These are phyloP conservation scores for Bombus confusus DNA, from an alignment of 1,140 invertebrate genomes.

Conservation along the genomic window DNA sequence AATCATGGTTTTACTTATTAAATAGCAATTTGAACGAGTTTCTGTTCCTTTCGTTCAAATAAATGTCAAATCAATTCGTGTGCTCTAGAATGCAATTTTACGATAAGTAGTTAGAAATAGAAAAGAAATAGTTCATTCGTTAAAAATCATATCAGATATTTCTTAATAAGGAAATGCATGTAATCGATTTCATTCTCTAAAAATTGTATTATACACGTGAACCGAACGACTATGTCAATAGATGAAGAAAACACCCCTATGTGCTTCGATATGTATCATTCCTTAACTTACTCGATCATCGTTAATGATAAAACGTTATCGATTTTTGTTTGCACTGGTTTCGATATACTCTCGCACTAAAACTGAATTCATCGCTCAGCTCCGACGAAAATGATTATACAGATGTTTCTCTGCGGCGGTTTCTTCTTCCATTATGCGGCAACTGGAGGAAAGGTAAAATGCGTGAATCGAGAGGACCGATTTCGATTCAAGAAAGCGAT, in stretches of 20 bases:
- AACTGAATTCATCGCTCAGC: conserved; percentile 6
- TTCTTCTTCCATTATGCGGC: neutral
- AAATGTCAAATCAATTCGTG: neutral
- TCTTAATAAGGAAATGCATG: too few relatives aligned
- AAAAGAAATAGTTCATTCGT: neutral
- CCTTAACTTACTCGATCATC: conserved; percentile 66
- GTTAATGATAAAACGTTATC: conserved; percentile 46
- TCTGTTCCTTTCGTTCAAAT: neutral
- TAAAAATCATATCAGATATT: neutral
- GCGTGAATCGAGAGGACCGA: conserved; percentile 1
- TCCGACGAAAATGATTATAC: conserved; percentile 46
- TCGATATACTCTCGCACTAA: conserved; percentile 5
- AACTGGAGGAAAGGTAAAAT: neutral
- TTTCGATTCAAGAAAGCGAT: conserved; percentile 27
- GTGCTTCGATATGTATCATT: conserved; percentile 74
- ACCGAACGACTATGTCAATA: conserved; percentile 38
- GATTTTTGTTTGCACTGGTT: conserved; percentile 59
- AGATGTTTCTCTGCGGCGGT: neutral
- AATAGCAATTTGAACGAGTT: too few relatives aligned
- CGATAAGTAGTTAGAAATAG: neutral
- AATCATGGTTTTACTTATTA: neutral
- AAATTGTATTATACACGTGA: neutral
- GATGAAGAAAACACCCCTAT: conserved; percentile 54
- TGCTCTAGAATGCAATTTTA: neutral
- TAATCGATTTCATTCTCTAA: neutral